phyloP scores from a whole-genome alignment of 2,888 invertebrate species.

The Trissoscelio sp. region DNA sequence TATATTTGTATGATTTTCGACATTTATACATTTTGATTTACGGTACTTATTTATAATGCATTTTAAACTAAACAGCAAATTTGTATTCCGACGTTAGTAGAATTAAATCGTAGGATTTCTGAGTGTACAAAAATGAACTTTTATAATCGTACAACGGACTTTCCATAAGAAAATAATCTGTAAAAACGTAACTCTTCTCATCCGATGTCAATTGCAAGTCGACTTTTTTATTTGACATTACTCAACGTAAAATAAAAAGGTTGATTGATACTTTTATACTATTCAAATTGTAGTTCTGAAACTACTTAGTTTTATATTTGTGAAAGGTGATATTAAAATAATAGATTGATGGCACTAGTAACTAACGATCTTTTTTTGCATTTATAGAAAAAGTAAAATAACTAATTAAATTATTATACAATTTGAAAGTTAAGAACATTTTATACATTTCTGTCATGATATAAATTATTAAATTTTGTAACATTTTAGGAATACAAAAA shows the following conservation, averaged over 20 bases:
- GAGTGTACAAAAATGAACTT: background rate
- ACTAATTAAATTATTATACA: too few relatives aligned
- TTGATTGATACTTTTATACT: background rate
- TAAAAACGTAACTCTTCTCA: background rate
- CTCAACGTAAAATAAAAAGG: background rate
- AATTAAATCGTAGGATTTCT: background rate
- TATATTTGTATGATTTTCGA: background rate
- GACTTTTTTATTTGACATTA: background rate
- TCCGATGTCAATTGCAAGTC: background rate
- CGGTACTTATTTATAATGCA: conserved; percentile 29
- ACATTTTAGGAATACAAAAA: too few relatives aligned
- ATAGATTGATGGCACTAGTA: too few relatives aligned
- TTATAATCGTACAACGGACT: conserved; percentile 9
- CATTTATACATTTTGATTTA: conserved; percentile 1
- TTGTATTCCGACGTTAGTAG: background rate
- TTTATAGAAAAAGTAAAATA: too few relatives aligned
- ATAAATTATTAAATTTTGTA: too few relatives aligned
- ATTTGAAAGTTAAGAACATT: too few relatives aligned
- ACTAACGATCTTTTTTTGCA: too few relatives aligned
- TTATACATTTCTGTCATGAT: too few relatives aligned
- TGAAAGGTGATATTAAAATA: too few relatives aligned
- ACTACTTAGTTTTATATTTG: too few relatives aligned
- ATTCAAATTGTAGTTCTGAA: too few relatives aligned
- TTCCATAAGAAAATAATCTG: background rate
- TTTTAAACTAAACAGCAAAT: background rate